A percentile compares a stretch with the other conserved stretches of the same genome.
Conservation (phyloP, 2,797 vertebrate genomes). For the Pseudochirops cupreus region DNA sequence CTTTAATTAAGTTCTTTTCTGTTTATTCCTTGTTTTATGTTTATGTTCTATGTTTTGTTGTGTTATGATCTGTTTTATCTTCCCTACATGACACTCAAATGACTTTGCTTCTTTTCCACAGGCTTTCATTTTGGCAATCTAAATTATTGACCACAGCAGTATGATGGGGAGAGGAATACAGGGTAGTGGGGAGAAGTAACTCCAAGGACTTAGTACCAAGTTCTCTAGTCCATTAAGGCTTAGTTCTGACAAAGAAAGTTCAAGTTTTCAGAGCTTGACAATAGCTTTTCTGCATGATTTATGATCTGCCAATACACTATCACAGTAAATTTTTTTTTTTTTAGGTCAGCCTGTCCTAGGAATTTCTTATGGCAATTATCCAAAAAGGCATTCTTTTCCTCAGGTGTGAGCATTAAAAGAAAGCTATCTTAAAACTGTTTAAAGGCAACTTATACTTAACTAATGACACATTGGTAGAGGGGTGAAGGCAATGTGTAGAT, state of each 20-base stretch:
- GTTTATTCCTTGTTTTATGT: no score
- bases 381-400: neutral
- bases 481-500: neutral
- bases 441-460: conserved; percentile 22
- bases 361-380: conserved; percentile 42
- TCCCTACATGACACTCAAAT: conserved; percentile 21
- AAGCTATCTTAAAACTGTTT: conserved; percentile 16
- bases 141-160: conserved; percentile 69
- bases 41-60: neutral
- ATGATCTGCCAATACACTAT: conserved; percentile 51
- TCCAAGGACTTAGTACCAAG: conserved; percentile 30
- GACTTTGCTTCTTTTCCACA: conserved; percentile 55
- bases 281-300: conserved; percentile 62
- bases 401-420: conserved; percentile 10
- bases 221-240: conserved; percentile 45
- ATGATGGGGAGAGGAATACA: neutral
- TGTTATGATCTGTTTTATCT: neutral
- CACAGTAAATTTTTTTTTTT: conserved; percentile 42
- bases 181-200: neutral
- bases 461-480: neutral
- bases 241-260: conserved; percentile 54
- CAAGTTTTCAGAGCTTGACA: conserved; percentile 46
- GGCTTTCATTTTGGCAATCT: conserved; percentile 64
- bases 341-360: conserved; percentile 22
- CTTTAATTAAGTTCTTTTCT: no score